These are phyloP conservation scores for Tetheella fluctuosa DNA, from an alignment of 2,888 invertebrate species.

Conservation along the genomic window DNA sequence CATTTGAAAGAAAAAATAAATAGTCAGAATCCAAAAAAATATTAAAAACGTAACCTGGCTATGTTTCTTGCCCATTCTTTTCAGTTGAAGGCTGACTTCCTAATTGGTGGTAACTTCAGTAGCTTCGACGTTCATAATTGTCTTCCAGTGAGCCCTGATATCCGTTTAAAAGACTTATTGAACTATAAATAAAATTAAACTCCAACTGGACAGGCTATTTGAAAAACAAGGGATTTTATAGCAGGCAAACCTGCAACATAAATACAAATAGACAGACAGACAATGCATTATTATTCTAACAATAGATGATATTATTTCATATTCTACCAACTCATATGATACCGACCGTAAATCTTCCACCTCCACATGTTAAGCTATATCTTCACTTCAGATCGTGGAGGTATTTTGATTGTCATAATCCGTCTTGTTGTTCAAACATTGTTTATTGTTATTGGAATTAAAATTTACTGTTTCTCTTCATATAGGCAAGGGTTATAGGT, in stretches of 20 bases:
- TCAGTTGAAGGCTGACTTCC: too few species aligned
- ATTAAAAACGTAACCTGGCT: too few species aligned
- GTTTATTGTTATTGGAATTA: not conserved
- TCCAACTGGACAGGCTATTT: too few species aligned
- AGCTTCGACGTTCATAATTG: too few species aligned
- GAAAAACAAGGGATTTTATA: too few species aligned
- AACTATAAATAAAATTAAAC: too few species aligned
- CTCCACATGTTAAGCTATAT: not conserved
- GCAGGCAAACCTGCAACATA: not conserved
- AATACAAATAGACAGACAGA: not conserved
- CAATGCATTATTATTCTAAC: not conserved
- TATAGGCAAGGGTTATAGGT: not conserved
- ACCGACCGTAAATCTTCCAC: not conserved
- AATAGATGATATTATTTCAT: not conserved
- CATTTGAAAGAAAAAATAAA: too few species aligned
- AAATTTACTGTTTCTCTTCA: not conserved
- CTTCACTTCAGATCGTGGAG: not conserved
- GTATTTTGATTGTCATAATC: conserved; percentile 2
- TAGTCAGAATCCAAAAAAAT: too few species aligned
- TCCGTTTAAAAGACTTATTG: too few species aligned
- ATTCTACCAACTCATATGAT: not conserved
- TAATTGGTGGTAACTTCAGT: too few species aligned
- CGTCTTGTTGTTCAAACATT: not conserved
- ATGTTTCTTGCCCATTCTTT: too few species aligned
- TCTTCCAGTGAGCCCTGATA: too few species aligned